A percentile compares a stretch with the other conserved stretches of the same genome.
phyloP scores from a whole-genome alignment of 2,888 invertebrate species.

The Drosophila greeni region DNA sequence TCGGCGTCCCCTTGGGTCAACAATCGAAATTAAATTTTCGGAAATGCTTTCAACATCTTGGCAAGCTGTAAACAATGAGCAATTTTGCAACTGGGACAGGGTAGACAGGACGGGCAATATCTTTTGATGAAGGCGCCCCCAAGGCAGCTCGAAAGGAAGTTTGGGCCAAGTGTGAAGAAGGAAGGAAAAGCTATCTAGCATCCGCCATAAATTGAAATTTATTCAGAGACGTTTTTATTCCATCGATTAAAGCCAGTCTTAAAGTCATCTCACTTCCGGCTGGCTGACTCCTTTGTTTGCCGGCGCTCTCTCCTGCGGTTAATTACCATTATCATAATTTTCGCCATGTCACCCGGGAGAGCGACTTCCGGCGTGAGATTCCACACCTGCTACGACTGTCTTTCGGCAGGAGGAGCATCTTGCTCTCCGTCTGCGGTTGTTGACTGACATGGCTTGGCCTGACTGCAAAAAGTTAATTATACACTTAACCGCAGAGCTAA shows the following conservation, averaged over 20 bases:
- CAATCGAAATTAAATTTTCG: slow-evolving; percentile 48
- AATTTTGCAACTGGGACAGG: slow-evolving; percentile 28
- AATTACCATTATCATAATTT: slow-evolving; percentile 45
- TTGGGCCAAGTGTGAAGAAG: slow-evolving; percentile 21
- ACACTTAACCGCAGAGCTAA: slow-evolving; percentile 24
- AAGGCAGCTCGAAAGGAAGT: slow-evolving; percentile 31
- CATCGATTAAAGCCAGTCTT: slow-evolving; percentile 12
- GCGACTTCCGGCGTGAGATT: slow-evolving; percentile 28
- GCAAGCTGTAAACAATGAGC: slow-evolving; percentile 34
- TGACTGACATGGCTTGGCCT: not conserved
- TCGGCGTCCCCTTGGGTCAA: slow-evolving; percentile 28
- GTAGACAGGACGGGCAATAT: slow-evolving; percentile 29
- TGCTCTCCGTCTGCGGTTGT: slow-evolving; percentile 19
- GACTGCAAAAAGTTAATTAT: slow-evolving; percentile 28
- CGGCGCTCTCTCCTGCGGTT: slow-evolving; percentile 31
- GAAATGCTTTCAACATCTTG: slow-evolving; percentile 25
- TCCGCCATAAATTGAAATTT: slow-evolving; percentile 41
- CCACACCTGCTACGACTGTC: slow-evolving; percentile 24
- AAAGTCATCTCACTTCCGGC: slow-evolving; percentile 29
- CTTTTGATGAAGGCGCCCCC: slow-evolving; percentile 30
- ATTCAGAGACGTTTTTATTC: slow-evolving; percentile 24
- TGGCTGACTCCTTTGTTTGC: slow-evolving; percentile 46
- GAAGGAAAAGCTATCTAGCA: slow-evolving; percentile 11
- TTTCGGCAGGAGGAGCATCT: not conserved
- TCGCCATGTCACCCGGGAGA: slow-evolving; percentile 20